Conservation (phyloP, 2,113 vertebrate species). For the Carettochelys insculpta region DNA sequence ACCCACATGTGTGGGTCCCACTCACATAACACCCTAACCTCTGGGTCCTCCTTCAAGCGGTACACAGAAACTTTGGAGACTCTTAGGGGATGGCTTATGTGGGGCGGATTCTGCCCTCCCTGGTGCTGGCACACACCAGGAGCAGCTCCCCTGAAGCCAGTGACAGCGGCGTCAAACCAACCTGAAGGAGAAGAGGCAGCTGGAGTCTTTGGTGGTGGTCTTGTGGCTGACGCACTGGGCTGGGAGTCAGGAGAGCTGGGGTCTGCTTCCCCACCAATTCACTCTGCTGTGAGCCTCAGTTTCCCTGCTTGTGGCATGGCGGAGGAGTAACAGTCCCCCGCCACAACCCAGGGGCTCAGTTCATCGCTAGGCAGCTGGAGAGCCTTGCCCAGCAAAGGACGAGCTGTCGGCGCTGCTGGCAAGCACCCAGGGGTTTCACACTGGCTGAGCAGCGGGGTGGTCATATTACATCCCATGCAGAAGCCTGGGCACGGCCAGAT, state of each 20-base stretch:
- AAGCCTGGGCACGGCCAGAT: not conserved
- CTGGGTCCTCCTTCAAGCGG: not conserved
- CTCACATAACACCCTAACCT: too few relatives aligned
- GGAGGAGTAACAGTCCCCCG: not conserved
- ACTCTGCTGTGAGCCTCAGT: not conserved
- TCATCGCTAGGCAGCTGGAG: not conserved
- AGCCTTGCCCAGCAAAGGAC: not conserved
- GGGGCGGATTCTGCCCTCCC: not conserved
- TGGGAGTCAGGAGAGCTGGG: not conserved
- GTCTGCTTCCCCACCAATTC: too few relatives aligned
- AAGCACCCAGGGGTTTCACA: not conserved
- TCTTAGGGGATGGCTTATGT: not conserved
- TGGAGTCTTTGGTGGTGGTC: not conserved
- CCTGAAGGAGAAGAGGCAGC: not conserved
- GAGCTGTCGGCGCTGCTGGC: not conserved
- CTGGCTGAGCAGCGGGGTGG: not conserved
- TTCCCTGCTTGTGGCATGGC: not conserved
- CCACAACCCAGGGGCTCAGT: not conserved
- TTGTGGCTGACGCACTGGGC: not conserved
- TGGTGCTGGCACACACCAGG: not conserved
- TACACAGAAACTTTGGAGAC: not conserved
- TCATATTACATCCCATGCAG: not conserved
- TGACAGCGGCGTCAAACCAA: not conserved
- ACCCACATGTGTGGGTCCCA: too few relatives aligned
- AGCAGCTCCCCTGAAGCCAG: not conserved